Base-by-base conservation (phyloP, 2,113 vertebrate genomes). In the Hyperopisus bebe region DNA sequence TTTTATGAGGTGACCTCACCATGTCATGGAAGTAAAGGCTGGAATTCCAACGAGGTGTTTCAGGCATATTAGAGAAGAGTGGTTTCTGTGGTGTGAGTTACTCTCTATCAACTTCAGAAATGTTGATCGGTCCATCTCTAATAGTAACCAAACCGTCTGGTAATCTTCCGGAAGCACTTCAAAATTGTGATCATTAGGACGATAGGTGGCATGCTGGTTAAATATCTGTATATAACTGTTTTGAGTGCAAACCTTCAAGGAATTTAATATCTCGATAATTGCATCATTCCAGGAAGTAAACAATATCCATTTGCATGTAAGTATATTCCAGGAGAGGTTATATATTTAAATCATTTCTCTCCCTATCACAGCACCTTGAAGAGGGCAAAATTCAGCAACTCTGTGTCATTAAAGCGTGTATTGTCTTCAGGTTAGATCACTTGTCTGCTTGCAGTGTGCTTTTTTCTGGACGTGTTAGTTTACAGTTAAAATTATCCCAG, bases 401-500 rank as follows among this genome's bases (percentile, higher is more conserved):
- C 50, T 42, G 46, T 77, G 66, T 47, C 27, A 48, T 24, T 17
- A 24, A 77, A 62, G 6, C 21, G n/a, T 31, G 31, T 9, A 44
- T 17, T 47, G 55, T 70, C 15, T 46, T 47, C 46, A 50, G 62
- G n/a, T 24, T 51, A 50, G 47, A 24, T 77, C 10, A 15, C 42
- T 48, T 35, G 13, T 35, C 24, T 66, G 8, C 48, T 66, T 80
- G 46, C 58, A 50, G 15, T 50, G n/a, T 13, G 44, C 50, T 77
- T 80, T 46, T 80, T 80, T 51, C 27, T 47, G n/a, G 44, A 47
- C 27, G 44, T 47, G 44, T 55, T 86, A 44, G n/a, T 44, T 66
- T 42, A 89, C 44, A 27, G 83, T 50, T 86, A 86, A 86, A 84
- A 21, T 84, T 48, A 86, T n/a, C 83, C 46, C 83, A 47, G 83